Percentiles rank a stretch among this genome's conserved stretches.
These are phyloP conservation scores for Linhomoeus sp. DNA, from an alignment of 2,888 invertebrate species.

Conservation along the genomic window DNA sequence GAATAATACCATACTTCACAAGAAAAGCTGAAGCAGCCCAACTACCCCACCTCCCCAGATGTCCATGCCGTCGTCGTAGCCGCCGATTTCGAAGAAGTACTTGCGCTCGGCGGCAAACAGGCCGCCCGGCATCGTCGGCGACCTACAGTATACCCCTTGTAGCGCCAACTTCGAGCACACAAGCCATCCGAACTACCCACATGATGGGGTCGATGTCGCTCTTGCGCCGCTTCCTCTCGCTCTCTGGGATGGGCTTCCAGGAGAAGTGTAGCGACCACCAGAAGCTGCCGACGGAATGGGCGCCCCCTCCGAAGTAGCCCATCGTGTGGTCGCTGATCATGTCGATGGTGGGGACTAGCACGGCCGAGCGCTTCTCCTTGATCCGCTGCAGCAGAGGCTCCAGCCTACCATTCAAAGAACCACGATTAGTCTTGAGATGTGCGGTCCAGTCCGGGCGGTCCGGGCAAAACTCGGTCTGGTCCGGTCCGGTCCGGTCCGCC, in stretches of 20 bases:
- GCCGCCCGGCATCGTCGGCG: constrained; percentile 97
- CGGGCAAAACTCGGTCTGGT: no score
- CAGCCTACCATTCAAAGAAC: constrained; percentile 36
- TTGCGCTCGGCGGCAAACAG: constrained; percentile 73
- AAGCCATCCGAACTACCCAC: no score
- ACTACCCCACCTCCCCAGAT: constrained; percentile 72
- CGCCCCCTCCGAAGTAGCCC: constrained; percentile 40
- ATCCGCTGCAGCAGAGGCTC: constrained; percentile 70
- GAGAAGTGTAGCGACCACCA: constrained; percentile 36
- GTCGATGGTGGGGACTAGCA: constrained; percentile 84
- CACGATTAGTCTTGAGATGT: no score
- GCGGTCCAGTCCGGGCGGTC: no score
- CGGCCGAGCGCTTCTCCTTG: constrained; percentile 53
- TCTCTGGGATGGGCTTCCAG: constrained; percentile 47
- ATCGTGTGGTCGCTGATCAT: constrained; percentile 62
- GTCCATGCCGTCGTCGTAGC: constrained; percentile 69
- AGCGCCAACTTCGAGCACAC: no score
- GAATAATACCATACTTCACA: neutral
- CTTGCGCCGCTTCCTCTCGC: constrained; percentile 41
- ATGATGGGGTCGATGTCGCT: constrained; percentile 45
- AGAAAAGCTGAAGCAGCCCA: constrained; percentile 1
- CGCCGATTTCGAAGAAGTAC: constrained; percentile 83
- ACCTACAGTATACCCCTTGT: no score
- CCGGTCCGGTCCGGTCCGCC: no score
- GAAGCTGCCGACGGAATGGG: constrained; percentile 29